Base-by-base conservation (phyloP, 1,140 invertebrate genomes). In the Phymorhynchus buccinoides region DNA sequence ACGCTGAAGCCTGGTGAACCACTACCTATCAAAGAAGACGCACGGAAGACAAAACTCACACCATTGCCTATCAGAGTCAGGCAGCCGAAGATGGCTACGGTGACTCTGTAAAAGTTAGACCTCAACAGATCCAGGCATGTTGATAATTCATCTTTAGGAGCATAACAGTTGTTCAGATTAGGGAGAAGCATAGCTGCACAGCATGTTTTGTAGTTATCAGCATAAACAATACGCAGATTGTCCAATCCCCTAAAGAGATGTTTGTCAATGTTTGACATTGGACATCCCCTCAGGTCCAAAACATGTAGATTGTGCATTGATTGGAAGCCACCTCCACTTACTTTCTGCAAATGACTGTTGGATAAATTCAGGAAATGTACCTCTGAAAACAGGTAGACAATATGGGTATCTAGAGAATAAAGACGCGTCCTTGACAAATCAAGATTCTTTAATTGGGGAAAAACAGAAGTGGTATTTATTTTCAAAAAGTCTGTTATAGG, bases 111-210 rank as follows among this genome's bases (percentile, higher is more conserved):
- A 44, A 84, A 14, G 35, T 73, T 62, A 30, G 83, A 80, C 22
- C 66, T 39, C 66, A 89, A 81, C 39, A 89, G 42, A 56, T 88
- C 83, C 1, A 73, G 71, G 62, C 88, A 89, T 14, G 88, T 88
- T 14, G 87, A 88, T 44, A 89, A 71, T 56, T 85, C 82, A 62
- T 85, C 86, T 18, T 62, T 22, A 6, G 84, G 85, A 0, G 87
- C 84, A 27, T 73, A 41, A 80, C 88, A 89, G 12, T 87, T 86
- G 41, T 87, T 80, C 6, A 16, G 30, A 22, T 75, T 35, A 9
- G 71, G 62, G 22, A 78, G 80, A 3, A 41, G 48, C 35, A 84
- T 71, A 12, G 77, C 78, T 22, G 71, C 41, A 84, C 88, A 89
- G 80, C 88, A 89, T 16, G 88, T 37, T 37, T 56, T 82, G 68